Base-by-base conservation (phyloP, 2,797 vertebrate genomes). In the Babyrousa celebensis region DNA sequence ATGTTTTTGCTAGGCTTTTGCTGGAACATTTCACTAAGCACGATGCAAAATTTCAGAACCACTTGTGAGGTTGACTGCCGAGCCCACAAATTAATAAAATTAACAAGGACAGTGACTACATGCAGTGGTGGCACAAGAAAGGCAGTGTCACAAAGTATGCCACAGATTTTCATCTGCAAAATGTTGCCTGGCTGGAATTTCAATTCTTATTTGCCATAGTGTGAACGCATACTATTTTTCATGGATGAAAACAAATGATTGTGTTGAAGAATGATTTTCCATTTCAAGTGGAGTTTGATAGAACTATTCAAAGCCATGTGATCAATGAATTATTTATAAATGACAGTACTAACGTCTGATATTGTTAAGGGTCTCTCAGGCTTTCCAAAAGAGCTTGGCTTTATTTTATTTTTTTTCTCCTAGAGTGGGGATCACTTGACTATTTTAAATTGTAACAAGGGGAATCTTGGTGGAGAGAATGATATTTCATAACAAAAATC, bases 201-300 rank as follows among this genome's bases (percentile, higher is more conserved):
- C 52, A 40, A 65, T 65, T 95, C 94, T 89, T 96, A 95, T 95
- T 98, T 98, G 82, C 67, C 68, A 62, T 54, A 40, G 78, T 94
- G 89, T 11, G 17, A 86, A 79, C 79, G 72, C 74, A 63, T 54
- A 79, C 20, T 94, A 87, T 93, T 97, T 94, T 97, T 96, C 82
- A 90, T 20, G 93, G 92, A 74, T 78, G 93, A 98, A 97, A 98
- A 96, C 17, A 97, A 98, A 98, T 97, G 86, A 97, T 25, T 75
- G 85, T 89, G 80, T 91, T 96, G 96, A 96, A 97, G 97, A 97
- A 96, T 95, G 86, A 91, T 97, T 97, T 98, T 89, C 92, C 83
- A 97, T 90, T 85, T 97, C 80, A 75, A 92, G 84, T 91, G 43
- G 74, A 95, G 91, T 94, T 80, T 98, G 97, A 94, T 68, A 92